Evolutionary conservation across 2,888 invertebrate species (phyloP).

Genomic region (Oligia strigilis): DNA sequence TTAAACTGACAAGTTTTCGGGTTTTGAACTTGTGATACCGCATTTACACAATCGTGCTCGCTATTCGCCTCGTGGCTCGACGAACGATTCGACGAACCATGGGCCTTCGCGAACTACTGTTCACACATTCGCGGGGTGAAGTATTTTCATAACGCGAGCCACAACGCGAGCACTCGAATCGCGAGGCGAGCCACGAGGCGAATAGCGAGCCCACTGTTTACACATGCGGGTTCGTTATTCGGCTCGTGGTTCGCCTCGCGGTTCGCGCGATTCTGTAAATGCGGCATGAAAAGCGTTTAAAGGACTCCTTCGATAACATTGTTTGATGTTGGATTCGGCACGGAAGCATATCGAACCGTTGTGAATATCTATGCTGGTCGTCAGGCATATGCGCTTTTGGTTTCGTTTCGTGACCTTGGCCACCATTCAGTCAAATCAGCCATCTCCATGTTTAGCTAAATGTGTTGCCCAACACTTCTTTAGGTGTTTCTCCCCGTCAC

Average conservation of each 20-base stretch:
- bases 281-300: not conserved
- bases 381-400: not conserved
- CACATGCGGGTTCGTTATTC: too few relatives aligned
- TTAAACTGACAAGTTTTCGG: not conserved
- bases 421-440: not conserved
- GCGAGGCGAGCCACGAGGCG: too few relatives aligned
- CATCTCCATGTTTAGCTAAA: not conserved
- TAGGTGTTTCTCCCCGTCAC: not conserved
- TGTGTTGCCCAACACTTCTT: not conserved
- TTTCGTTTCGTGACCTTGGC: not conserved
- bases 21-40: not conserved
- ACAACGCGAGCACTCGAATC: too few relatives aligned
- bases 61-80: too few relatives aligned
- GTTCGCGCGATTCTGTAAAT: too few relatives aligned
- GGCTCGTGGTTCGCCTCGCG: too few relatives aligned
- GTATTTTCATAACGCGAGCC: too few relatives aligned
- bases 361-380: not conserved
- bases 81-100: too few relatives aligned
- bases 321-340: not conserved
- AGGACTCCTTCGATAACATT: not conserved
- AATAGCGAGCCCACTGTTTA: too few relatives aligned
- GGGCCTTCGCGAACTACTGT: too few relatives aligned
- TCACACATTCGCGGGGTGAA: too few relatives aligned
- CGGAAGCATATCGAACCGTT: not conserved
- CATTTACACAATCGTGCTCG: too few relatives aligned